Conservation (phyloP, 2,888 invertebrate genomes). For the Drosophila robusta region DNA sequence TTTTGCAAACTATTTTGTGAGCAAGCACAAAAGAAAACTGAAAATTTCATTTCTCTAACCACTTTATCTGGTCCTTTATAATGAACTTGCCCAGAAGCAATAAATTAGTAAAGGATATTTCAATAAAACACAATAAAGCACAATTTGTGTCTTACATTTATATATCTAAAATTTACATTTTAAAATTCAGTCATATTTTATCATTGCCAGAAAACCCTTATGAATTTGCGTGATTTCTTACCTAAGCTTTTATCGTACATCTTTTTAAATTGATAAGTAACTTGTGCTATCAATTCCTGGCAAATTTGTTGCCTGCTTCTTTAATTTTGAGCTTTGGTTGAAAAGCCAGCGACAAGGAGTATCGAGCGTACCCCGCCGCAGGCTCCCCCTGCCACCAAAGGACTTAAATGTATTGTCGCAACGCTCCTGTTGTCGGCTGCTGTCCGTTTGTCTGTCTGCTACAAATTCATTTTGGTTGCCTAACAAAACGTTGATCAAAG, state of each 20-base stretch:
- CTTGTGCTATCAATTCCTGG: slow-evolving; percentile 10
- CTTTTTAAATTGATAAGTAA: slow-evolving; percentile 13
- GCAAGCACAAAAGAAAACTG: no score
- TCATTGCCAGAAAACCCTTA: no score
- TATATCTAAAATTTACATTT: no score
- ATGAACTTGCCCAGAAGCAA: no score
- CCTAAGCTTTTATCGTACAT: neutral
- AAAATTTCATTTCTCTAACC: no score
- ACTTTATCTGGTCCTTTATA: no score
- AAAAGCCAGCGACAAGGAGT: slow-evolving; percentile 47
- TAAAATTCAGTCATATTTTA: no score
- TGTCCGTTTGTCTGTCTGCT: slow-evolving; percentile 36
- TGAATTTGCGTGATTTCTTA: neutral
- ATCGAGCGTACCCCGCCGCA: neutral
- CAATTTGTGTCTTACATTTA: no score
- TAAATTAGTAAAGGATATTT: no score
- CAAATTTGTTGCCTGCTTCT: slow-evolving; percentile 26
- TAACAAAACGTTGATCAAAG: slow-evolving; percentile 80
- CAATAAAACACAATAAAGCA: no score
- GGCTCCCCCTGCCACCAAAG: slow-evolving; percentile 27
- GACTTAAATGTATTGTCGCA: slow-evolving; percentile 73
- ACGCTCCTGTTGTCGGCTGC: slow-evolving; percentile 18
- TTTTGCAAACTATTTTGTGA: no score
- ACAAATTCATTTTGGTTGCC: slow-evolving; percentile 80
- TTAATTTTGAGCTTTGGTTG: slow-evolving; percentile 66